Evolutionary conservation across 1,140 invertebrate genomes (phyloP), one percentile per base, ranked within the genome.

Genomic region (Mylabris phalerata): DNA sequence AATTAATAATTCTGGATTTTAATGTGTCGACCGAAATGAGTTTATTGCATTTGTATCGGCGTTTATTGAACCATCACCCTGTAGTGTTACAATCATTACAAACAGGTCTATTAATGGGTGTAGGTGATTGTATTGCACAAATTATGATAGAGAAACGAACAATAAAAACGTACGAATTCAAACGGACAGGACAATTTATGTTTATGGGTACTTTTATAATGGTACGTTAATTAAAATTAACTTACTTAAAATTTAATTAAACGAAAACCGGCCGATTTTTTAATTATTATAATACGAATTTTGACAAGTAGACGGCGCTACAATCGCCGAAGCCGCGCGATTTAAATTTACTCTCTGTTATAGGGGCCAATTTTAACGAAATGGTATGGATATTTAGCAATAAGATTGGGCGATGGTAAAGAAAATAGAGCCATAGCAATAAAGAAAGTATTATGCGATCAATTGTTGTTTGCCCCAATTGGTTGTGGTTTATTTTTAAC

Each of bases 371-470:
- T 58, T 27, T 27, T 66, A 41, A 57, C 60, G 9, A 19, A 55
- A 9, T 69, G 67, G 67, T 69, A 67, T 50, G 56, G 49, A 50
- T 13, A 48, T 48, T 43, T 60, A 10, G 48, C 44, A 48, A 24
- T 42, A 45, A 9, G 32, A 44, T 40, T 50, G 55, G 5, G 51
- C 7, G 49, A 47, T 26, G 10, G 5, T 44, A 26, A 9, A 43
- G 57, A 47, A 47, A 51, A 59, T 7, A 27, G 11, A 39, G 24
- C 3, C 48, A 25, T 5, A 32, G 32, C 32, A 5, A 25, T 42
- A 2, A 86, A 86, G 70, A 90, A 90, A 78, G 83, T 91, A 10
- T 73, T 79, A n/a, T 70, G 82, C 19, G 91, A 95, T 77, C 92
- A 95, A 74, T 48, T 77, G 65, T 19, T 69, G 40, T 90, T 84